Conservation (phyloP, 2,888 invertebrate species). For the Cremastinae sp. region DNA sequence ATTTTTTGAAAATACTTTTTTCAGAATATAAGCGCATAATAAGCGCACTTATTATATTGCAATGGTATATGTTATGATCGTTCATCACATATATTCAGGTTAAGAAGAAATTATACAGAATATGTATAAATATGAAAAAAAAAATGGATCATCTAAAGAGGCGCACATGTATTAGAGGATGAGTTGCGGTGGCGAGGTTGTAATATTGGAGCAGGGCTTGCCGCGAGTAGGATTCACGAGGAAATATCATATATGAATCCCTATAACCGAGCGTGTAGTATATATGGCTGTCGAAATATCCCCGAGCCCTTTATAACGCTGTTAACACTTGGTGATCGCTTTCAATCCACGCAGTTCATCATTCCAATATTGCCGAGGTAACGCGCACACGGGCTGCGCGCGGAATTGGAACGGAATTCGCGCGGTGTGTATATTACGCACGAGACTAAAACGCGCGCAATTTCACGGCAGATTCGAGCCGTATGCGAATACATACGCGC, state of each 20-base stretch:
- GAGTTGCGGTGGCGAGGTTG: no score
- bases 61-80: no score
- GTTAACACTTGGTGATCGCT: slow-evolving; percentile 79
- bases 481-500: no score
- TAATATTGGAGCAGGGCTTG: neutral
- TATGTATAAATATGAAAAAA: no score
- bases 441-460: slow-evolving; percentile 24
- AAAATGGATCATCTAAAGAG: no score
- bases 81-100: no score
- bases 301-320: slow-evolving; percentile 75
- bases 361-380: slow-evolving; percentile 72
- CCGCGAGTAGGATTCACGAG: slow-evolving; percentile 29
- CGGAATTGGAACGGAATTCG: slow-evolving; percentile 16
- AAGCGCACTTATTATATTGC: no score
- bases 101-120: no score
- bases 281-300: slow-evolving; percentile 67
- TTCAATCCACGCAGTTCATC: slow-evolving; percentile 80
- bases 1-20: no score
- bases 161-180: no score
- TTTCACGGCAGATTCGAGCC: neutral
- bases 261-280: slow-evolving; percentile 64
- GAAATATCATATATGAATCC: slow-evolving; percentile 67
- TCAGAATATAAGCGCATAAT: no score
- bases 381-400: slow-evolving; percentile 34
- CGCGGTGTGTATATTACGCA: slow-evolving; percentile 12